Conservation (phyloP, 2,888 invertebrate genomes). For the Pammene aurita region DNA sequence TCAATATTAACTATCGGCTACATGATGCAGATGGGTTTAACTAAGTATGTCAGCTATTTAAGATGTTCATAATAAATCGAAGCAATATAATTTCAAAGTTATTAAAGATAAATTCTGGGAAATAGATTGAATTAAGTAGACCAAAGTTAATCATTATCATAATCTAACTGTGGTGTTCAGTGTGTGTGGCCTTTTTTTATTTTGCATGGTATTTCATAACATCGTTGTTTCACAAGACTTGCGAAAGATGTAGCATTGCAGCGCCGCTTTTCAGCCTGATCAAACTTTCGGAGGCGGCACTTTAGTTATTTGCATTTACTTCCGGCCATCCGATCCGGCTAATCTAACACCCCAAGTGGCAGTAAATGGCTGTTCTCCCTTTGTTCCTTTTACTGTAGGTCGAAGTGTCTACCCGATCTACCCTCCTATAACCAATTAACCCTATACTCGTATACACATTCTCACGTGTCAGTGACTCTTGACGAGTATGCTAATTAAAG, state of each 20-base stretch:
- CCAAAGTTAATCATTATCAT: too few species aligned
- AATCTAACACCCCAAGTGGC: slow-evolving; percentile 17
- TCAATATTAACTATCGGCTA: neutral
- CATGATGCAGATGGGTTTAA: neutral
- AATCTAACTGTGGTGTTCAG: too few species aligned
- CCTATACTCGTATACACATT: slow-evolving; percentile 26
- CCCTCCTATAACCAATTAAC: slow-evolving; percentile 19
- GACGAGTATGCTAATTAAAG: too few species aligned
- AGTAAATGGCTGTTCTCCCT: slow-evolving; percentile 9
- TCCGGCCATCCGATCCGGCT: slow-evolving; percentile 2
- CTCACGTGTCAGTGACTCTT: slow-evolving; percentile 24
- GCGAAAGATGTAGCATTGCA: neutral
- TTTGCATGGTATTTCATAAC: neutral
- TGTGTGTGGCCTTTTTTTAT: neutral
- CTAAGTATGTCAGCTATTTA: neutral
- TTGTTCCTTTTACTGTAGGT: slow-evolving; percentile 13
- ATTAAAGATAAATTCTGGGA: too few species aligned
- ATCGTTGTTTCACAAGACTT: neutral
- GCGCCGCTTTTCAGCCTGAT: neutral
- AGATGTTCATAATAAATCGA: neutral
- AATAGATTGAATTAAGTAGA: too few species aligned
- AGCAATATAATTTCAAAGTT: too few species aligned
- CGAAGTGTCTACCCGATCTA: neutral
- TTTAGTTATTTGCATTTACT: slow-evolving; percentile 19
- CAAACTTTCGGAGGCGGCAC: neutral